Evolutionary conservation across 2,888 invertebrate genomes (phyloP).

Genomic region (Tillus elongatus): DNA sequence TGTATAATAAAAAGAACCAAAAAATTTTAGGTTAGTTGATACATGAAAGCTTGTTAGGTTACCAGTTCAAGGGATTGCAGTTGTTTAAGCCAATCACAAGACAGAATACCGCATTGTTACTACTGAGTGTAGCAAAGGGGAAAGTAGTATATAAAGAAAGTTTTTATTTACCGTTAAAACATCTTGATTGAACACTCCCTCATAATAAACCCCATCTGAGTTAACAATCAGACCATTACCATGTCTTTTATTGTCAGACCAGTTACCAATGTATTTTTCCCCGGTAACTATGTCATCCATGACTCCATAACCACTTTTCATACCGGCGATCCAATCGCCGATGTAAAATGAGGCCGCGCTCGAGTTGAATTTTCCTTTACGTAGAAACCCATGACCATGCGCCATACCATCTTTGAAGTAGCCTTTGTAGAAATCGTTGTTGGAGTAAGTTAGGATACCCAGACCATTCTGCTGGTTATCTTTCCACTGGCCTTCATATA

Average conservation of each 20-base stretch:
- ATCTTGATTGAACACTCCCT: conserved; percentile 75
- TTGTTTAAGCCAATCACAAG: too few species aligned
- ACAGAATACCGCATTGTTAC: too few species aligned
- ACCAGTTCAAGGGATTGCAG: too few species aligned
- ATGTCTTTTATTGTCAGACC: conserved; percentile 75
- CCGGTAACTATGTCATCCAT: conserved; percentile 79
- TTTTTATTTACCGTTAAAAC: conserved; percentile 55
- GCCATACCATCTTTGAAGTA: conserved; percentile 76
- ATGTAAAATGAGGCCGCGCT: conserved; percentile 72
- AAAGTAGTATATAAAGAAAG: neutral
- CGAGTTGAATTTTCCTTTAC: conserved; percentile 68
- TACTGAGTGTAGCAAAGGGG: too few species aligned
- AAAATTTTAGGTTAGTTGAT: too few species aligned
- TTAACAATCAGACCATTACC: conserved; percentile 82
- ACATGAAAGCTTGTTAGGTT: too few species aligned
- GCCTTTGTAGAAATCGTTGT: conserved; percentile 78
- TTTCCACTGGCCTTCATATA: conserved; percentile 74
- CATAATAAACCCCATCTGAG: conserved; percentile 83
- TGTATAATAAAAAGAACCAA: too few species aligned
- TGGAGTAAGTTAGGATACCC: conserved; percentile 63
- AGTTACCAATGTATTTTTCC: conserved; percentile 84
- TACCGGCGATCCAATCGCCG: conserved; percentile 77
- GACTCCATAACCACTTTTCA: conserved; percentile 78
- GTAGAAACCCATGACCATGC: conserved; percentile 77
- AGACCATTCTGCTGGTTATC: conserved; percentile 77